Base-by-base conservation (phyloP, 2,888 invertebrate genomes). In the Diarsia dahlii region DNA sequence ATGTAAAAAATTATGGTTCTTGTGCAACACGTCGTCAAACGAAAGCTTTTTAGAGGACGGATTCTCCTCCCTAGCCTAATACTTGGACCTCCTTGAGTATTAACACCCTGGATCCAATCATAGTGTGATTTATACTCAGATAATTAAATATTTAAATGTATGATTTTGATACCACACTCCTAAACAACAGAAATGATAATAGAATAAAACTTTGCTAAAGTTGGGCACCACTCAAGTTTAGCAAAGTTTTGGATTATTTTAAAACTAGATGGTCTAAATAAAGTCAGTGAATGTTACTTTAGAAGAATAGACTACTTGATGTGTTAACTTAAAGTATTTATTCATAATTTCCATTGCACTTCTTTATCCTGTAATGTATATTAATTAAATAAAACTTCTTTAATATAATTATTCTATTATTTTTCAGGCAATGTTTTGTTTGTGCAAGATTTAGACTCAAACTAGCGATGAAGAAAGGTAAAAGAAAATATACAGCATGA, bases 351-450 rank as follows among this genome's bases (percentile, higher is more conserved):
- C 2, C 15, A 46, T 54, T 74, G 23, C n/a, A 71, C 4, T 64
- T 39, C 15, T 28, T 46, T 39, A n/a, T 15, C 5, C 28, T 10
- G 20, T 46, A 48, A 45, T 50, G 23, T 65, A 18, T 5, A 18
- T 23, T 4, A 54, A 58, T 67, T 63, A 77, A 83, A 83, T 83
- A 82, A 80, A 80, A 85, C 75, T 71, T 76, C 74, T 81, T 72
- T 69, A 74, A 13, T 67, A 75, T 80, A 84, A 89, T 89, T 87
- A 84, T 86, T 89, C 80, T 89, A 90, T 90, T 88, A 90, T 89
- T 89, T 82, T 84, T 89, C 88, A 90, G 89, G 89, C 88, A 90
- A 90, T 89, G 86, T 88, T 90, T 81, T 82, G 84, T 91, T 90
- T 90, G 89, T 91, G 90, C 89, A 89, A 88, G 81, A 80, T 88